Evolutionary conservation across 1,140 invertebrate species (phyloP), one percentile per base, ranked within the genome.

Genomic region (Pollicipes pollicipes): DNA sequence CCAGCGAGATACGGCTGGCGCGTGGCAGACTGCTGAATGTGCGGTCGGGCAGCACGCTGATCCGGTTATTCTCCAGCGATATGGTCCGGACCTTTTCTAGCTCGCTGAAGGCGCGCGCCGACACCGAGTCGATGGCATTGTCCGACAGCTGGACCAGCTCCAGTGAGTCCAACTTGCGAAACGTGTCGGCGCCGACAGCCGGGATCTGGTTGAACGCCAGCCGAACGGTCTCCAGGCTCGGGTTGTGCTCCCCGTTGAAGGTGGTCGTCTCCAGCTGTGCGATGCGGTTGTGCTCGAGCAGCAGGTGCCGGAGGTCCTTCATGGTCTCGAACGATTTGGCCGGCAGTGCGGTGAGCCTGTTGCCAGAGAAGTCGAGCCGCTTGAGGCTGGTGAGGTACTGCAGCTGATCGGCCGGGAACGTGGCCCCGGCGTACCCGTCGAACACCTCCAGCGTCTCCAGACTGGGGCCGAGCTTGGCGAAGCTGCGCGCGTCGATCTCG

Each of bases 341-440:
- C 26, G 85, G 84, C 66, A 95, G 84, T 69, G 83, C 83, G 64
- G 87, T 85, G 66, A 95, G 89, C 58, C 77, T 84, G 76, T 94
- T 95, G 76, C 91, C 90, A 75, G 89, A 92, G 3, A 94, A 79
- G 80, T 94, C 90, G 66, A 95, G 80, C 74, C 88, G 82, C 75
- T 88, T 85, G 0, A 94, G 79, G 73, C 88, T 87, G 4, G 84
- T 85, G n/a, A 94, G 79, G 24, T 85, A 85, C 74, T 87, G 86
- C 28, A 93, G 81, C 0, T 87, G 83, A 70, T 88, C 86, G 58
- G 83, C 83, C 0, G 90, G 89, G 72, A 93, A 77, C 68, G 85
- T 80, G 0, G 84, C 82, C 30, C 85, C 82, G 0, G 86, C 83
- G 30, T 93, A 82, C n/a, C 86, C 89, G 76, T 89, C 87, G 0